Evolutionary conservation across 2,797 vertebrate genomes (phyloP).

Genomic region (Danio aesculapii): DNA sequence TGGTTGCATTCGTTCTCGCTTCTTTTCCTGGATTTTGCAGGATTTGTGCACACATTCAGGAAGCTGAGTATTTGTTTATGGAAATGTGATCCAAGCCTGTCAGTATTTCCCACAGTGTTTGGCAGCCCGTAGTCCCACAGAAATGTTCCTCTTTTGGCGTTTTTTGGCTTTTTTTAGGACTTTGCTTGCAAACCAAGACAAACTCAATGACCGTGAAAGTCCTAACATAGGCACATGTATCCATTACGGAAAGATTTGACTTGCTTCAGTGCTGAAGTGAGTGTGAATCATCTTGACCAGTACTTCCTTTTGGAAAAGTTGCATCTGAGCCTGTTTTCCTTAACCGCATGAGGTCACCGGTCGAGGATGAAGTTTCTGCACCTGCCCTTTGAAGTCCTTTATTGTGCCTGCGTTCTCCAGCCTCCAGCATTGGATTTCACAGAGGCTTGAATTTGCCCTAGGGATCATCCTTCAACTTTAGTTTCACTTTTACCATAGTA

Average conservation of each 20-base stretch:
- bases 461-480: neutral
- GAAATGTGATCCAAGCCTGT: slow-evolving; percentile 71
- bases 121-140: slow-evolving; percentile 59
- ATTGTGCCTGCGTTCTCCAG: slow-evolving; percentile 10
- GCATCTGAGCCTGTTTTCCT: slow-evolving; percentile 9
- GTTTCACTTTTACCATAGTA: neutral
- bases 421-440: slow-evolving; percentile 7
- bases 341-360: neutral
- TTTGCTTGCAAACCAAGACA: slow-evolving; percentile 2
- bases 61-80: slow-evolving; percentile 76
- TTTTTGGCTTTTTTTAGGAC: slow-evolving; percentile 10
- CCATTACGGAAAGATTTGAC: neutral
- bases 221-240: neutral
- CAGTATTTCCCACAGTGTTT: slow-evolving; percentile 64
- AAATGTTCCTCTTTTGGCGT: slow-evolving; percentile 58
- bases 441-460: neutral
- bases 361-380: slow-evolving; percentile 12
- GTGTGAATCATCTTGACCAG: slow-evolving; percentile 6
- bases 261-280: neutral
- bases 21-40: slow-evolving; percentile 48
- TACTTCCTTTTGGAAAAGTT: slow-evolving; percentile 1
- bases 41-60: slow-evolving; percentile 61
- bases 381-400: slow-evolving; percentile 24
- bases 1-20: slow-evolving; percentile 33
- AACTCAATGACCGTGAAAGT: slow-evolving; percentile 1